These are phyloP conservation scores for Sebastes nivosus DNA, from an alignment of 2,797 vertebrate species.

Conservation along the genomic window DNA sequence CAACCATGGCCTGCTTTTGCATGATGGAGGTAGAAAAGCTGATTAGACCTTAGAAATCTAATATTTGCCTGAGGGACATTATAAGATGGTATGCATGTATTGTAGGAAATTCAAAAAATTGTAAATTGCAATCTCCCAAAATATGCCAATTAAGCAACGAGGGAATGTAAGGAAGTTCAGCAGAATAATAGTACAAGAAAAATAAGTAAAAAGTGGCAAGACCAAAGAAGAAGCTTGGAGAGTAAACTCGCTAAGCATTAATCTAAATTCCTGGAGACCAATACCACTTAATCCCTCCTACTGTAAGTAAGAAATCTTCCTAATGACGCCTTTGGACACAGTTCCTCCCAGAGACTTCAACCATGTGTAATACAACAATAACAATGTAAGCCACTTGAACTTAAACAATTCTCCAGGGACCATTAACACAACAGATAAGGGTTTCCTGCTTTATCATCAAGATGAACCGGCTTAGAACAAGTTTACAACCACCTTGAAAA, in stretches of 20 bases:
- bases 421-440: not conserved
- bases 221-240: slow-evolving; percentile 38
- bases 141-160: slow-evolving; percentile 42
- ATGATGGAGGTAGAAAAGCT: slow-evolving; percentile 57
- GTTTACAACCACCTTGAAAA: not conserved
- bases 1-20: slow-evolving; percentile 28
- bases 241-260: slow-evolving; percentile 35
- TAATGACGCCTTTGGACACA: slow-evolving; percentile 36
- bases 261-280: slow-evolving; percentile 57
- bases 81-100: slow-evolving; percentile 12
- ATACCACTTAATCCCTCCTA: slow-evolving; percentile 49
- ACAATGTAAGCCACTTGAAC: slow-evolving; percentile 33
- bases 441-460: not conserved
- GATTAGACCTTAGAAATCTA: slow-evolving; percentile 59
- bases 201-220: slow-evolving; percentile 4
- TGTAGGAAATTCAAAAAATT: slow-evolving; percentile 26
- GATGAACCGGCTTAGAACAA: not conserved
- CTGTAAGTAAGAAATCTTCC: slow-evolving; percentile 40
- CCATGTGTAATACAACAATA: slow-evolving; percentile 36
- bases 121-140: slow-evolving; percentile 35
- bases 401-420: not conserved
- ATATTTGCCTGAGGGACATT: slow-evolving; percentile 35
- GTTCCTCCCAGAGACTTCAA: slow-evolving; percentile 25
- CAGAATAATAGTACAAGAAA: slow-evolving; percentile 22
- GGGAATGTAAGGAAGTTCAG: slow-evolving; percentile 27